phyloP scores from a whole-genome alignment of 2,797 vertebrate species.

The Tenualosa ilisha region DNA sequence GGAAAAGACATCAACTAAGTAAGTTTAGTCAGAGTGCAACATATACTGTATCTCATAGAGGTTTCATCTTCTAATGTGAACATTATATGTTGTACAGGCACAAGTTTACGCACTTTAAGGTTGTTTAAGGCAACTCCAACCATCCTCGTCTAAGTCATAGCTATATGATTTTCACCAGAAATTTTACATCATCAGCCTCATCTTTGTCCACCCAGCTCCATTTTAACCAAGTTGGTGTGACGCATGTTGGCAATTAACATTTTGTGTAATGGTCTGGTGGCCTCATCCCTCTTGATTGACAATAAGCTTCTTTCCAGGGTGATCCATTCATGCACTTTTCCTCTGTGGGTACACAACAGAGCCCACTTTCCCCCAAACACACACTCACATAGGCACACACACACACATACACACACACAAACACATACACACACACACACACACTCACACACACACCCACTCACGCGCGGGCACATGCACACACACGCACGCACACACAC shows the following conservation, averaged over 20 bases:
- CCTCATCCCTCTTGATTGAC: conserved; percentile 51
- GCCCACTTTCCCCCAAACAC: conserved; percentile 9
- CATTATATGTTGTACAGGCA: neutral
- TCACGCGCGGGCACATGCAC: neutral
- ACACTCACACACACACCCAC: conserved; percentile 10
- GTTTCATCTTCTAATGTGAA: neutral
- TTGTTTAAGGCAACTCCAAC: neutral
- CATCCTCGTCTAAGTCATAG: neutral
- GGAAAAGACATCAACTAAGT: neutral
- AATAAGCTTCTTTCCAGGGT: conserved; percentile 47
- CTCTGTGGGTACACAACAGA: conserved; percentile 14
- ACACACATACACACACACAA: conserved; percentile 8
- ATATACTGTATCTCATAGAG: neutral
- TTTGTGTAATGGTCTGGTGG: conserved; percentile 51
- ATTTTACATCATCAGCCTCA: neutral
- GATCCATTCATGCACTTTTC: conserved; percentile 43
- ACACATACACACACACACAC: neutral
- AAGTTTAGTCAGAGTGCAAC: too few species aligned
- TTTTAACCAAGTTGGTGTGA: conserved; percentile 27
- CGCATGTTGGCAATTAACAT: conserved; percentile 35
- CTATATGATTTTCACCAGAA: neutral
- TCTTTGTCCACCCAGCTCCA: neutral
- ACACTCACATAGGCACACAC: neutral
- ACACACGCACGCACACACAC: conserved; percentile 6
- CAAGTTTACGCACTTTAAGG: neutral